These are phyloP conservation scores for Caretta caretta DNA, from an alignment of 2,113 vertebrate species.

Conservation along the genomic window DNA sequence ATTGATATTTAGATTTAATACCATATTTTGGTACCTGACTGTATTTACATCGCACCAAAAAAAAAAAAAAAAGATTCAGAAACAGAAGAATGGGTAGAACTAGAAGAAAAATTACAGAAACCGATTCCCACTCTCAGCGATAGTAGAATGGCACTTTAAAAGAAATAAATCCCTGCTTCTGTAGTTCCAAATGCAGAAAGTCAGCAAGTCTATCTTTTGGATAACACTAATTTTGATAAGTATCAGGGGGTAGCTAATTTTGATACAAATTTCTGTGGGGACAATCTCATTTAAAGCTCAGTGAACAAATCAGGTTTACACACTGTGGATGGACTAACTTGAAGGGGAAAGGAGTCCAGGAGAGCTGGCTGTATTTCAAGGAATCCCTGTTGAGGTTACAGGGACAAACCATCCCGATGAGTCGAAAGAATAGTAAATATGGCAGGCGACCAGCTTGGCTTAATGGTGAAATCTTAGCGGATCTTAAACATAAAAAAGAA, in stretches of 20 bases:
- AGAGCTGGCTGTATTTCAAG: too few species aligned
- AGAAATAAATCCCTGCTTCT: neutral
- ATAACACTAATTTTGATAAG: neutral
- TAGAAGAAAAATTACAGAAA: neutral
- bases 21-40: neutral
- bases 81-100: neutral
- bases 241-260: neutral
- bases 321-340: too few species aligned
- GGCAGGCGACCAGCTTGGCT: too few species aligned
- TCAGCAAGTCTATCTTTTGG: fast-evolving
- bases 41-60: neutral
- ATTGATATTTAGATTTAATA: neutral
- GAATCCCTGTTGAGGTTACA: too few species aligned
- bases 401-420: too few species aligned
- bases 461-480: too few species aligned
- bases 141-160: too few species aligned
- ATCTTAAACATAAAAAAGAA: too few species aligned
- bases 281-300: too few species aligned
- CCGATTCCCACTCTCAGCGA: fast-evolving
- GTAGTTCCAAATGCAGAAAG: fast-evolving
- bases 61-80: neutral
- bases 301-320: too few species aligned
- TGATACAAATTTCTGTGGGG: neutral
- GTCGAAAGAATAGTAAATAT: too few species aligned
- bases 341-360: too few species aligned